Percentiles rank a stretch among this genome's conserved stretches.
These are phyloP conservation scores for Leptinotarsa defecta DNA, from an alignment of 1,140 invertebrate species.

Conservation along the genomic window DNA sequence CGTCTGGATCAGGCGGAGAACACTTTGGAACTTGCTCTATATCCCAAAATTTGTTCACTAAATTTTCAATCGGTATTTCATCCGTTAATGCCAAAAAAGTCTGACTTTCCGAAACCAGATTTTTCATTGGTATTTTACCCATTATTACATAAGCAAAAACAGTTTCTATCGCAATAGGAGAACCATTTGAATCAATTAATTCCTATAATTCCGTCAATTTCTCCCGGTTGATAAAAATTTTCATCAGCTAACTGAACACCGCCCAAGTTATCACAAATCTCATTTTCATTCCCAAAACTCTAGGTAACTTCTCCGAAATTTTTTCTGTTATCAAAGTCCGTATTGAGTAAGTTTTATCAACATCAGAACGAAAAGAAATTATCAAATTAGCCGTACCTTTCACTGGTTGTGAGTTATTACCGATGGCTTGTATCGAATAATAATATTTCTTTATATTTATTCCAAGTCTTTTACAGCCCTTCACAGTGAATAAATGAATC, in stretches of 20 bases:
- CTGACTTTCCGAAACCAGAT: not conserved
- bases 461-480: conserved; percentile 7
- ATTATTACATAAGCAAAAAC: conserved; percentile 13
- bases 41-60: conserved; percentile 9
- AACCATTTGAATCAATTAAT: not conserved
- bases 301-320: not conserved
- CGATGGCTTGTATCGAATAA: not conserved
- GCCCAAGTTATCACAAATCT: not conserved
- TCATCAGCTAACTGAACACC: not conserved
- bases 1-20: not conserved
- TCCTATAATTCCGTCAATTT: conserved; percentile 19
- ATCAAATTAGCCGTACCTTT: not conserved
- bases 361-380: not conserved
- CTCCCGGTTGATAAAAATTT: not conserved
- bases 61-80: not conserved
- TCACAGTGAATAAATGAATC: conserved; percentile 5
- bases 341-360: not conserved
- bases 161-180: not conserved
- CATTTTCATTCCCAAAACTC: not conserved
- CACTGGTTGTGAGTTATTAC: not conserved
- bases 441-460: not conserved
- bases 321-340: not conserved
- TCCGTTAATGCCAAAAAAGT: conserved; percentile 7
- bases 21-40: not conserved
- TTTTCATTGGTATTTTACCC: conserved; percentile 6